These are phyloP conservation scores for Ecdyonurus torrentis DNA, from an alignment of 2,888 invertebrate genomes.

Conservation along the genomic window DNA sequence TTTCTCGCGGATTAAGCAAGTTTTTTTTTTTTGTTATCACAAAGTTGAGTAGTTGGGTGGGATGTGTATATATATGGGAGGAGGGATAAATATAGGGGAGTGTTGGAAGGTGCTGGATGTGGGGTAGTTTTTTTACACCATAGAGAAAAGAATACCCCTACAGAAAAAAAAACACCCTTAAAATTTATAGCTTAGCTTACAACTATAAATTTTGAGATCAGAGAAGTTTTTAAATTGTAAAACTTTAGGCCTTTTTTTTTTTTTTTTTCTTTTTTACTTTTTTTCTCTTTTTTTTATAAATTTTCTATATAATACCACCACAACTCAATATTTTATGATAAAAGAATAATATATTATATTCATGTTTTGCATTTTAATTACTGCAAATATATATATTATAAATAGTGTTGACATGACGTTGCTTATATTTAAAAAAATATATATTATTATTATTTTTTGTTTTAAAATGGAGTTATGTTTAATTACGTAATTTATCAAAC, in stretches of 20 bases:
- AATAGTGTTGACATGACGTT: no score
- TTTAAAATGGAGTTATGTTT: no score
- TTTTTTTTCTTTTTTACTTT: not conserved
- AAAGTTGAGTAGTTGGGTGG: no score
- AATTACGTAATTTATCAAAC: not conserved
- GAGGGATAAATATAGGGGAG: not conserved
- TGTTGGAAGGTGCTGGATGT: no score
- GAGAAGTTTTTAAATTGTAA: constrained; percentile 2
- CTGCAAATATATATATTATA: no score
- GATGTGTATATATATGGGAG: not conserved
- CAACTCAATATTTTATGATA: not conserved
- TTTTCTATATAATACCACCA: not conserved
- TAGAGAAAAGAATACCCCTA: no score
- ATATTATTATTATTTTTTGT: no score
- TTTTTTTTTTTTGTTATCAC: no score
- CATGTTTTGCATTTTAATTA: not conserved
- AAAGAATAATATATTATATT: not conserved
- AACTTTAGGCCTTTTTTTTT: not conserved
- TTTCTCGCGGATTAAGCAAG: no score
- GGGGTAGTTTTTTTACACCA: not conserved
- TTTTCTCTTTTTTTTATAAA: not conserved
- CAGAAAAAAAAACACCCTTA: no score
- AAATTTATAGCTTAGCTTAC: constrained; percentile 1
- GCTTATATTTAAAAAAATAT: no score
- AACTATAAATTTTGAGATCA: not conserved